A percentile compares a stretch with the other conserved stretches of the same genome.
Conservation (phyloP, 2,888 invertebrate species). For the Phoronis australis region DNA sequence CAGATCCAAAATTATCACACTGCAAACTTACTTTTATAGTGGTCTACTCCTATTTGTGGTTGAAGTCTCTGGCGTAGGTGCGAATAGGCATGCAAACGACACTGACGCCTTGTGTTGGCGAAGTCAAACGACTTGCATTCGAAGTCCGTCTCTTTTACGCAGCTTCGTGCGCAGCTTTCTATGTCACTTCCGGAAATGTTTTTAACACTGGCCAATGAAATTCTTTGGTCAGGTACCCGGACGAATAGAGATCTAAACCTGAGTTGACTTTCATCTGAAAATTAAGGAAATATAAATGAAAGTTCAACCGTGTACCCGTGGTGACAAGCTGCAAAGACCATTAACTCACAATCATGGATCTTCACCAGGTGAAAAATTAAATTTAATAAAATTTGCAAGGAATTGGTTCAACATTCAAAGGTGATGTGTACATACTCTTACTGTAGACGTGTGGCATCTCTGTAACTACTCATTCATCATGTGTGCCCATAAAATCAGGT, state of each 20-base stretch:
- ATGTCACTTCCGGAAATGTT: conserved; percentile 26
- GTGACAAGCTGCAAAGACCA: too few species aligned
- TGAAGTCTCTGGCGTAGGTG: conserved; percentile 31
- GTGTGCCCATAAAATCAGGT: too few species aligned
- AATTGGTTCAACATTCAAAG: too few species aligned
- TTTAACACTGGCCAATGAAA: conserved; percentile 27
- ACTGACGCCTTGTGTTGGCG: conserved; percentile 28
- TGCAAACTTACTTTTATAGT: conserved; percentile 44
- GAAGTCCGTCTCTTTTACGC: conserved; percentile 29
- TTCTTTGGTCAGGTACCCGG: conserved; percentile 26
- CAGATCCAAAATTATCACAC: too few species aligned
- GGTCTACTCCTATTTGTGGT: conserved; percentile 29
- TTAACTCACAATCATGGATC: too few species aligned
- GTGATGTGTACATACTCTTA: too few species aligned
- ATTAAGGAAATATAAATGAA: background rate
- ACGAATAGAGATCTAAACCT: conserved; percentile 24
- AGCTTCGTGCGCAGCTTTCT: conserved; percentile 30
- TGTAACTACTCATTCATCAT: too few species aligned
- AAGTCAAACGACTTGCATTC: conserved; percentile 45
- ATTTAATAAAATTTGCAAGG: too few species aligned
- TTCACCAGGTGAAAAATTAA: too few species aligned
- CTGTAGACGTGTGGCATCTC: too few species aligned
- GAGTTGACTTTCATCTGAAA: conserved; percentile 3
- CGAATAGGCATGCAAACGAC: conserved; percentile 35
- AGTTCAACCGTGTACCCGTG: too few species aligned